Conservation (phyloP, 2,888 invertebrate genomes). For the Myathropa florea region DNA sequence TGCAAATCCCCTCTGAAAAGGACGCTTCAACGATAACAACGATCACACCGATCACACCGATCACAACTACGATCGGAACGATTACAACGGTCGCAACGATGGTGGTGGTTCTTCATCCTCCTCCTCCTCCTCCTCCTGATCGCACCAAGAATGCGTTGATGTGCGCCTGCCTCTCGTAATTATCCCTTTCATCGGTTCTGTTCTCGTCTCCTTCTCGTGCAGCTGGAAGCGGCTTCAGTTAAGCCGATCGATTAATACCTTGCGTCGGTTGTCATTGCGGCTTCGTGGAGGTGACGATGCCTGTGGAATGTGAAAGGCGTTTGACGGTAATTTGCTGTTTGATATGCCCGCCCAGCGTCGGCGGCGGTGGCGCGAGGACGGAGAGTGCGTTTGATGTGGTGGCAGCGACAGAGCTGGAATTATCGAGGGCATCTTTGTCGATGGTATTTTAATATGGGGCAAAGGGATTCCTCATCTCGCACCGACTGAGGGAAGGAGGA, state of each 20-base stretch:
- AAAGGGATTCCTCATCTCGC: neutral
- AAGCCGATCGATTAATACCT: conserved; percentile 52
- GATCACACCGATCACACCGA: neutral
- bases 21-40: neutral
- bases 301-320: conserved; percentile 56
- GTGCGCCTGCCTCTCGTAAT: conserved; percentile 42
- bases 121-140: conserved; percentile 10
- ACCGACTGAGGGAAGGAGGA: neutral
- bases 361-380: neutral
- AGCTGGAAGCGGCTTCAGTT: neutral
- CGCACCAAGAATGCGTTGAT: neutral
- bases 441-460: neutral
- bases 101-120: neutral
- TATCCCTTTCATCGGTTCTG: conserved; percentile 49
- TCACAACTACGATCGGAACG: conserved; percentile 30
- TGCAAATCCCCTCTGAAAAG: neutral
- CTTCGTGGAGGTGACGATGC: conserved; percentile 17
- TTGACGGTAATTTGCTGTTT: conserved; percentile 47
- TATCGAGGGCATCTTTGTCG: neutral
- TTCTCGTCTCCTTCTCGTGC: neutral
- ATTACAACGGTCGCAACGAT: conserved; percentile 35
- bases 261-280: conserved; percentile 27
- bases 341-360: neutral
- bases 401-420: neutral
- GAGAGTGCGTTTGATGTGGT: neutral